Evolutionary conservation across 2,113 vertebrate species (phyloP), one percentile per base, ranked within the genome.

Genomic region (Prochilodus magdalenae): DNA sequence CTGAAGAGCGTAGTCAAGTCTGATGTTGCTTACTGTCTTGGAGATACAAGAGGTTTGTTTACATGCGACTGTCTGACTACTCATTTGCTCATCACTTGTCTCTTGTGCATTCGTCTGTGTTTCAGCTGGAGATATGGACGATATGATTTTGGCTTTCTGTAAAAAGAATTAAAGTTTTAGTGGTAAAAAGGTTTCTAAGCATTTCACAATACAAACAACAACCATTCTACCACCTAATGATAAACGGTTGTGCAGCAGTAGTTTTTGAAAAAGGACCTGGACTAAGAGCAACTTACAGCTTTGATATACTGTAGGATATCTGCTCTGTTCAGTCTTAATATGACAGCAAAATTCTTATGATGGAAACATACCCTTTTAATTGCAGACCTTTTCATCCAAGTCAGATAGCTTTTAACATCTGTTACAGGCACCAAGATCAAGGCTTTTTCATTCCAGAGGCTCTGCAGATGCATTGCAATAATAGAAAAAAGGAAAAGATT

Each of bases 1-100:
- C 44, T 95, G 89, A 1, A 98, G 94, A 49, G 85, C 85, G 24
- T 88, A 90, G 30, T 88, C 80, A 0, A 96, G 60, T 4, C 49
- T 86, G 15, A 1, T 27, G 3, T 0, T 6, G 53, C 14, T 0
- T 11, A n/a, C 16, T 73, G 24, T 13, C 5, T 60, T 36, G 20
- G 1, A 3, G 3, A 4, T 14, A 1, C 8, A 7, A 5, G 26
- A 82, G 49, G 4, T 14, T 59, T 7, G 12, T 65, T 0, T 16
- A 49, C 66, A 26, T 36, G 47, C 10, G 0, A 20, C 0, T 51
- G 16, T 27, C 11, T 24, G 27, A 51, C 11, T 0, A 51, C 89
- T 75, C 66, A 71, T 0, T 67, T 22, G 33, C 30, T 18, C 4
- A 18, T 66, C 4, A 7, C 24, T 29, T 51, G n/a, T n/a, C n/a